These are phyloP conservation scores for Idris sp. DNA, from an alignment of 1,140 invertebrate species.

Conservation along the genomic window DNA sequence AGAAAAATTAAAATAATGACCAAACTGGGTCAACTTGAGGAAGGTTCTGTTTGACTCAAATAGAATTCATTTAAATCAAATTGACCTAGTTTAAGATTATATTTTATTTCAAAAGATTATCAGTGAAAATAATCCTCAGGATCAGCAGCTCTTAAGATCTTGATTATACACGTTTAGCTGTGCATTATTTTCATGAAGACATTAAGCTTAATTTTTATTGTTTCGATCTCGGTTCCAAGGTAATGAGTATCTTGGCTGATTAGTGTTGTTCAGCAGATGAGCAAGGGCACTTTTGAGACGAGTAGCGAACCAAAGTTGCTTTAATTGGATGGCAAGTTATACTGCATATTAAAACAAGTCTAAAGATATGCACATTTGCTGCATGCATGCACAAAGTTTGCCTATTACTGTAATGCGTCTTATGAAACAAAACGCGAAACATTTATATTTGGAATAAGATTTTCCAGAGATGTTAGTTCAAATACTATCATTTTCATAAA, in stretches of 20 bases:
- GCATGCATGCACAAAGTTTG: conserved; percentile 2
- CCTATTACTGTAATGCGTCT: conserved; percentile 1
- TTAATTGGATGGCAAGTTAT: conserved; percentile 47
- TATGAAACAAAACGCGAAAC: no score
- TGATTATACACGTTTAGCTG: background rate
- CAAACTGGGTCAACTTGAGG: conserved; percentile 7
- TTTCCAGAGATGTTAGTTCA: no score
- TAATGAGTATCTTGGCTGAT: conserved; percentile 21
- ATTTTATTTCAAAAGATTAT: background rate
- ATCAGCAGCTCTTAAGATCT: background rate
- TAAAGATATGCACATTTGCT: conserved; percentile 12
- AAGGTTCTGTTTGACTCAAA: conserved; percentile 4
- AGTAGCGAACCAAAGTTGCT: conserved; percentile 27
- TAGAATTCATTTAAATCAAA: conserved; percentile 12
- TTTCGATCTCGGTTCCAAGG: conserved; percentile 15
- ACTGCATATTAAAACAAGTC: conserved; percentile 34
- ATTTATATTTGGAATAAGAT: no score
- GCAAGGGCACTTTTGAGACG: conserved; percentile 16
- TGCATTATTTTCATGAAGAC: background rate
- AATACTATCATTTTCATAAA: no score
- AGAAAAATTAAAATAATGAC: conserved; percentile 9
- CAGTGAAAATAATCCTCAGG: background rate
- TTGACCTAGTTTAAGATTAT: conserved; percentile 2
- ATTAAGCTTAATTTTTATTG: background rate
- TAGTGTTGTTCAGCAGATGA: conserved; percentile 32